These are phyloP conservation scores for Arbacia lixula DNA, from an alignment of 53 echinoderm and acorn worm species.

Conservation along the genomic window DNA sequence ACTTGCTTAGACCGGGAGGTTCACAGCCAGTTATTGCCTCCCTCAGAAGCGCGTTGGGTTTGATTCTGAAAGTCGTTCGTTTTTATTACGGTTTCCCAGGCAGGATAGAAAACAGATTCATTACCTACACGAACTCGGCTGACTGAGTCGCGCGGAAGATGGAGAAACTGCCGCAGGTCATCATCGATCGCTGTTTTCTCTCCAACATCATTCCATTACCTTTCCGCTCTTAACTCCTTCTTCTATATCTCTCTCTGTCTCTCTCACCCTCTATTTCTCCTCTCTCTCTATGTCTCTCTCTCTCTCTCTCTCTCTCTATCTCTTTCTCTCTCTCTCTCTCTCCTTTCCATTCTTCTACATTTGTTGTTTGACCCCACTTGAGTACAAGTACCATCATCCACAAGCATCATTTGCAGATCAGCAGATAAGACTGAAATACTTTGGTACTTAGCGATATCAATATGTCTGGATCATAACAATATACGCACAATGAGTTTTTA, in stretches of 20 bases:
- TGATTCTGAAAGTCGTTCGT: constrained; percentile 54
- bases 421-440: too few relatives aligned
- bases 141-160: constrained; percentile 43
- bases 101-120: constrained; percentile 10
- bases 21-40: constrained; percentile 14
- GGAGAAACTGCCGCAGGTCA: constrained; percentile 6
- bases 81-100: constrained; percentile 50
- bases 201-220: too few relatives aligned
- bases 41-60: constrained; percentile 20
- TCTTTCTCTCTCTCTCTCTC: background rate
- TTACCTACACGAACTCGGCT: constrained; percentile 40
- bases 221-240: background rate
- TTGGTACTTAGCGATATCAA: too few relatives aligned
- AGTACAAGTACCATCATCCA: too few relatives aligned
- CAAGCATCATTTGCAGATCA: too few relatives aligned
- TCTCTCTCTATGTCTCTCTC: background rate
- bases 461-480: too few relatives aligned
- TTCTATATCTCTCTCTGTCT: background rate
- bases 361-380: too few relatives aligned
- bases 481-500: too few relatives aligned
- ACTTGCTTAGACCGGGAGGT: constrained; percentile 9
- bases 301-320: background rate
- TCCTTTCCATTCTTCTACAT: background rate
- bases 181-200: constrained; percentile 36
- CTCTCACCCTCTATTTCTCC: background rate